phyloP scores from a whole-genome alignment of 2,797 vertebrate species.

The Neoniphon sammara region DNA sequence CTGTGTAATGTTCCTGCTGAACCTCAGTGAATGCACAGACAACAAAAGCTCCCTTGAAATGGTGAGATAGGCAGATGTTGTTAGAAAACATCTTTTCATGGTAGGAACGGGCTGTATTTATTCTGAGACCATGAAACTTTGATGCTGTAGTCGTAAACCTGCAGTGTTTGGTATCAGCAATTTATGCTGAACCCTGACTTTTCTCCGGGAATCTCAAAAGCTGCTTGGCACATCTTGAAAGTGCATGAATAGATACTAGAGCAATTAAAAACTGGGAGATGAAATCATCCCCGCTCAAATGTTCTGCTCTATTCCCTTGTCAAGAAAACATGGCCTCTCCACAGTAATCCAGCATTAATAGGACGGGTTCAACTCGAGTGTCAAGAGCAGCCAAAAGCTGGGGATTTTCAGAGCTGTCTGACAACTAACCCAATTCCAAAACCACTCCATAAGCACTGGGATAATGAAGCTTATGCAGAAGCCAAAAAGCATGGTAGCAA shows the following conservation, averaged over 20 bases:
- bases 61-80: constrained; percentile 37
- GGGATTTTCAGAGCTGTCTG: constrained; percentile 89
- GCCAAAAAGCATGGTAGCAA: constrained; percentile 64
- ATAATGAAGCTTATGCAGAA: constrained; percentile 87
- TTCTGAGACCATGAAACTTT: constrained; percentile 66
- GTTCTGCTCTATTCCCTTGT: constrained; percentile 85
- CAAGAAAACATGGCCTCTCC: constrained; percentile 81
- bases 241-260: constrained; percentile 70
- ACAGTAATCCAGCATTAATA: constrained; percentile 89
- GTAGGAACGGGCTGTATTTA: constrained; percentile 52
- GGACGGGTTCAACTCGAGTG: constrained; percentile 91
- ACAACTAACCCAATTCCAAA: constrained; percentile 89
- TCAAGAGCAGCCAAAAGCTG: constrained; percentile 90
- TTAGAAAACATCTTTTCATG: constrained; percentile 23
- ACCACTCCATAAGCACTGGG: constrained; percentile 87
- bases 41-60: constrained; percentile 42
- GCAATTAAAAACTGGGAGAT: constrained; percentile 88
- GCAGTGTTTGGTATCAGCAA: constrained; percentile 57
- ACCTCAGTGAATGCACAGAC: constrained; percentile 35
- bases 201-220: constrained; percentile 61
- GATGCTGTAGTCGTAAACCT: constrained; percentile 61
- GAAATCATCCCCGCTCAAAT: constrained; percentile 84
- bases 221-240: constrained; percentile 72
- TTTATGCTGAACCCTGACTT: constrained; percentile 69
- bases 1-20: constrained; percentile 28